Percentiles rank a stretch among this genome's conserved stretches.
phyloP scores from a whole-genome alignment of 2,888 invertebrate species.

The Exephanes ischioxanthus region DNA sequence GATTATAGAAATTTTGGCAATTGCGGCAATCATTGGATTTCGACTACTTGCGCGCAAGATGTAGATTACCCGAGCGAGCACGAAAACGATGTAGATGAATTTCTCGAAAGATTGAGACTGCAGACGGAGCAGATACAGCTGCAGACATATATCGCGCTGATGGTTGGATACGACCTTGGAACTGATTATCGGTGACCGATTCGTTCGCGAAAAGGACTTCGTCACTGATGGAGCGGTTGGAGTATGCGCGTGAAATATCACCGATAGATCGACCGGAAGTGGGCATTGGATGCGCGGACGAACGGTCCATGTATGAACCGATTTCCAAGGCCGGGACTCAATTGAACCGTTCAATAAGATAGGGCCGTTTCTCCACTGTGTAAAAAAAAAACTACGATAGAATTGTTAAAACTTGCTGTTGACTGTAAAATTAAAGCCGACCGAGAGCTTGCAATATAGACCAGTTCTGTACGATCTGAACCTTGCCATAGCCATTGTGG shows the following conservation, averaged over 20 bases:
- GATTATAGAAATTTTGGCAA: neutral
- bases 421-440: too few species aligned
- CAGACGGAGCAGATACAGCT: conserved; percentile 78
- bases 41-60: neutral
- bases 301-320: neutral
- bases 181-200: conserved; percentile 35
- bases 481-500: too few species aligned
- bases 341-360: neutral
- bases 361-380: too few species aligned
- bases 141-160: conserved; percentile 74
- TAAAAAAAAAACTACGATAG: too few species aligned
- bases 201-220: neutral
- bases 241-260: neutral
- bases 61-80: neutral
- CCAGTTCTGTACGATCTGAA: too few species aligned
- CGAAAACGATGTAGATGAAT: conserved; percentile 74
- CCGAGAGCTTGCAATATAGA: too few species aligned
- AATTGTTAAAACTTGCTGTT: too few species aligned
- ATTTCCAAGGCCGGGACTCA: neutral
- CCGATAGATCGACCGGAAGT: neutral
- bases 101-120: conserved; percentile 74
- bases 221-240: neutral
- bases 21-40: neutral
- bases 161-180: conserved; percentile 33
- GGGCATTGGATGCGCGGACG: neutral